Base-by-base conservation (phyloP, 2,113 vertebrate genomes). In the Coturnix japonica region DNA sequence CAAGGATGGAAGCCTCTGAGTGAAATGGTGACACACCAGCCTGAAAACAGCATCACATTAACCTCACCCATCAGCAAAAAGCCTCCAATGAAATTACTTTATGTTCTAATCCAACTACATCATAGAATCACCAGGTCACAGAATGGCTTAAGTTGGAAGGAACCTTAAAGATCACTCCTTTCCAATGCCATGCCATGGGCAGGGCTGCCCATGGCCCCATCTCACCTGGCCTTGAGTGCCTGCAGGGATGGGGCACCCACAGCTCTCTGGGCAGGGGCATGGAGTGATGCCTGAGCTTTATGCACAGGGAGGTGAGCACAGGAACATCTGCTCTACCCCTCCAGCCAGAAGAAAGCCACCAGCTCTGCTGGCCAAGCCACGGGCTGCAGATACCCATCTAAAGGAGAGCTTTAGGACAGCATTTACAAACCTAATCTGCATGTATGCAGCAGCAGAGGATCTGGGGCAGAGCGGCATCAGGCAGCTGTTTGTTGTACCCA, bases 1-100 rank as follows among this genome's bases (percentile, higher is more conserved):
- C 46, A n/a, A 22, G 73, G 76, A 89, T 90, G 82, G 87, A 91
- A 91, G 88, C 65, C 83, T 89, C 76, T 66, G 35, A 67, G 47
- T 18, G 89, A 80, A 84, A 82, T 64, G 3, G 18, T 37, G 61
- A 83, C 83, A 83, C 83, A 81, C 33, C 7, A 1, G 81, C 87
- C 86, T 78, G 47, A 6, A 88, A 92, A 88, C 49, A 89, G 77
- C 81, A 67, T 19, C 1, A 1, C 6, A 4, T 70, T 90, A 41
- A 64, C 79, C 53, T 61, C 61, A 0, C 6, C 4, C 65, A 53
- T 21, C 61, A 14, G 54, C 3, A 43, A 53, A 88, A 65, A 83
- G 75, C 80, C 86, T 87, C 59, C 37, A 67, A 90, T 66, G 86
- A 49, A 67, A 69, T 67, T 56, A 59, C 80, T 84, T 83, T 63